Conservation (phyloP, 1,140 invertebrate species). For the Tetraneura akinire region DNA sequence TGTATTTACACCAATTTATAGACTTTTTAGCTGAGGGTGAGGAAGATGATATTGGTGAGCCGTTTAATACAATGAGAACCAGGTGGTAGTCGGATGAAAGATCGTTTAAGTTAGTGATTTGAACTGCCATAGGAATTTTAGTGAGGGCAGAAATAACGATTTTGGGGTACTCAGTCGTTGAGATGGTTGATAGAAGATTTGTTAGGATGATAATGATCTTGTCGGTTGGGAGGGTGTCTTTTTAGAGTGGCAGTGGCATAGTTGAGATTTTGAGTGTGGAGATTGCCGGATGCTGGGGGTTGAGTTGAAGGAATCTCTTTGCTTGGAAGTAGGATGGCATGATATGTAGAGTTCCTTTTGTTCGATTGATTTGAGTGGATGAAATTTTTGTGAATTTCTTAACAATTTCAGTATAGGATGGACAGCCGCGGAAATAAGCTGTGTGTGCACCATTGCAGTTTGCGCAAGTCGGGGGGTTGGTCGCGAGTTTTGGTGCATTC, state of each 20-base stretch:
- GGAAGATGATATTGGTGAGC: background rate
- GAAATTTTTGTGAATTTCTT: background rate
- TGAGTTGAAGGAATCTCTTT: background rate
- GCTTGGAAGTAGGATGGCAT: background rate
- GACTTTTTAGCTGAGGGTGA: background rate
- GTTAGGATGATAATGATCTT: too few species aligned
- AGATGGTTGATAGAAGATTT: background rate
- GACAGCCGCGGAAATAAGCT: background rate
- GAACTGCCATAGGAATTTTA: background rate
- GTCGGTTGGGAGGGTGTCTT: background rate
- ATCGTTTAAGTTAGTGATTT: background rate
- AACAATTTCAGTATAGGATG: background rate
- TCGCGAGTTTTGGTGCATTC: background rate
- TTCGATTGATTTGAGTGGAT: background rate
- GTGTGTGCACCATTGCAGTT: slow-evolving; percentile 1
- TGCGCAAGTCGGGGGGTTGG: background rate
- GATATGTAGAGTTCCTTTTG: too few species aligned
- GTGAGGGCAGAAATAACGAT: too few species aligned
- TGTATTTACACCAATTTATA: slow-evolving; percentile 1
- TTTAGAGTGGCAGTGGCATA: background rate
- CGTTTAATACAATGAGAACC: background rate
- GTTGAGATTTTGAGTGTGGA: background rate
- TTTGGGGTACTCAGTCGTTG: background rate
- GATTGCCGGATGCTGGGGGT: background rate
- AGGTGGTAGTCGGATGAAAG: background rate